phyloP scores from a whole-genome alignment of 2,888 invertebrate species.

The Pterostichus niger region DNA sequence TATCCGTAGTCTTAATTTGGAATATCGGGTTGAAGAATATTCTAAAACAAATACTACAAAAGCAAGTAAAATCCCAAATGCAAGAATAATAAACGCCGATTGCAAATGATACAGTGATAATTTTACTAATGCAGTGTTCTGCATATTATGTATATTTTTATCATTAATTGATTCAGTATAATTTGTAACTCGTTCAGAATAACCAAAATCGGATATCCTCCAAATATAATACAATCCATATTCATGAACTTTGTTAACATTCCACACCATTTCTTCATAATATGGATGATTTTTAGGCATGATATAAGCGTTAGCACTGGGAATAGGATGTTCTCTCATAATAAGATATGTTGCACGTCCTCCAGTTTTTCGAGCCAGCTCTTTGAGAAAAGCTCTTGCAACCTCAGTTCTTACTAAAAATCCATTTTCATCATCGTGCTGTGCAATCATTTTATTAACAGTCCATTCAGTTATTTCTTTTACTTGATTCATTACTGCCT shows the following conservation, averaged over 20 bases:
- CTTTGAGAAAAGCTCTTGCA: slow-evolving; percentile 53
- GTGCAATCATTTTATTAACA: slow-evolving; percentile 28
- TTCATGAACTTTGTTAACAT: slow-evolving; percentile 62
- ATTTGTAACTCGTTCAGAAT: slow-evolving; percentile 11
- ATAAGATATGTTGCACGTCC: slow-evolving; percentile 31
- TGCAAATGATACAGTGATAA: slow-evolving; percentile 44
- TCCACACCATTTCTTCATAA: slow-evolving; percentile 61
- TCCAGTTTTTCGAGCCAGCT: neutral
- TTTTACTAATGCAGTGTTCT: neutral
- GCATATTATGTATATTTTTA: neutral
- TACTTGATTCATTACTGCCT: neutral
- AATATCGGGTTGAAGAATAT: too few species aligned
- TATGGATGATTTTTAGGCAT: slow-evolving; percentile 63
- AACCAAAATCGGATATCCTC: slow-evolving; percentile 55
- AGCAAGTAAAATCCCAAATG: slow-evolving; percentile 1
- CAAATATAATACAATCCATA: slow-evolving; percentile 52
- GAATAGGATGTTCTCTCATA: slow-evolving; percentile 53
- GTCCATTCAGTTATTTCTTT: slow-evolving; percentile 18
- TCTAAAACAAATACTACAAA: too few species aligned
- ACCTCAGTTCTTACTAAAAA: slow-evolving; percentile 55
- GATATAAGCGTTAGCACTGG: slow-evolving; percentile 48
- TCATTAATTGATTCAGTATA: neutral
- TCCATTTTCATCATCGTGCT: slow-evolving; percentile 25
- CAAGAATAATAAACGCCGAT: slow-evolving; percentile 31
- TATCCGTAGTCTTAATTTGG: too few species aligned